These are phyloP conservation scores for Aphidius ervi DNA, from an alignment of 1,140 invertebrate species.

Conservation along the genomic window DNA sequence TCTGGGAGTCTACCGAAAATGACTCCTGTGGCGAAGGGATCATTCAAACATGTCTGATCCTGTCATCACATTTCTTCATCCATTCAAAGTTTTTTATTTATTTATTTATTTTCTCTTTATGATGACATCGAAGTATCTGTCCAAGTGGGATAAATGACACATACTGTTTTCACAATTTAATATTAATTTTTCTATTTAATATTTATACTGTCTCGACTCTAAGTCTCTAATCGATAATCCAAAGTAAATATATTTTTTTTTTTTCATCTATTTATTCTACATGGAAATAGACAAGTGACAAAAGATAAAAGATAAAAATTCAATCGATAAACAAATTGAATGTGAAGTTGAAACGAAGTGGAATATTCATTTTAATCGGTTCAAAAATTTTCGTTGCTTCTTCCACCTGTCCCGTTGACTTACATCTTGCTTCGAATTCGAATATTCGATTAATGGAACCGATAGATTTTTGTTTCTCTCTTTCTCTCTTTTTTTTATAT, in stretches of 20 bases:
- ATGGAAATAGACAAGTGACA: not conserved
- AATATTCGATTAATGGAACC: not conserved
- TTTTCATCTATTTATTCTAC: too few species aligned
- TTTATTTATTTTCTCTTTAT: too few species aligned
- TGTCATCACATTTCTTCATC: constrained; percentile 11
- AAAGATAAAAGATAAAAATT: not conserved
- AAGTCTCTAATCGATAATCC: too few species aligned
- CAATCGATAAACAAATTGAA: constrained; percentile 3
- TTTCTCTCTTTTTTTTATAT: too few species aligned
- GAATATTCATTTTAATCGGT: constrained; percentile 13
- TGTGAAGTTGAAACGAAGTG: constrained; percentile 15
- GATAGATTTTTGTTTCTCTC: not conserved
- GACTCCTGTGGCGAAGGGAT: too few species aligned
- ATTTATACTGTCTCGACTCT: too few species aligned
- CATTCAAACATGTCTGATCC: not conserved
- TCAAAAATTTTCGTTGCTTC: constrained; percentile 10
- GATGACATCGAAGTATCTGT: too few species aligned
- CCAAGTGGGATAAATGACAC: too few species aligned
- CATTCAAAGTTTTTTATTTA: not conserved
- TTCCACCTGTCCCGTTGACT: constrained; percentile 13
- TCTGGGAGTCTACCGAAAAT: too few species aligned
- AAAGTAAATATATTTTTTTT: too few species aligned
- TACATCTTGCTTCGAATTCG: not conserved
- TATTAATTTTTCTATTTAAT: too few species aligned
- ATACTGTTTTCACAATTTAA: too few species aligned